These are phyloP conservation scores for Sebastes itinus DNA, from an alignment of 2,797 vertebrate genomes.

Conservation along the genomic window DNA sequence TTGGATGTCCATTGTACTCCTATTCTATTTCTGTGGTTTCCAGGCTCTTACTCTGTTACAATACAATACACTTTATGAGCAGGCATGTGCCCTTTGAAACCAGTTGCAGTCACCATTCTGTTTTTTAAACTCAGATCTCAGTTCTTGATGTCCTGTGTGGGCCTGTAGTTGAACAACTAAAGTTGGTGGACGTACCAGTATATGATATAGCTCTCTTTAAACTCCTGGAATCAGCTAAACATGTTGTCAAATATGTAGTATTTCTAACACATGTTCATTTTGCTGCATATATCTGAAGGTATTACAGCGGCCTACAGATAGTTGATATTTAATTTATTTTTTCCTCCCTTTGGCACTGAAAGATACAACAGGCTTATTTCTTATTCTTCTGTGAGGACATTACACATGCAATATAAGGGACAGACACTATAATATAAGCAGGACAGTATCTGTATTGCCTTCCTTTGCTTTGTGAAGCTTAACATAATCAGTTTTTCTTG, in stretches of 20 bases:
- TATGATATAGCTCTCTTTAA: not conserved
- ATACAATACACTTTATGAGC: not conserved
- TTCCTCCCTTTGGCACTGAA: not conserved
- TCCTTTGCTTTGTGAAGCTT: not conserved
- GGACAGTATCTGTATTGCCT: not conserved
- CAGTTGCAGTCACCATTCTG: not conserved
- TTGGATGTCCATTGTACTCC: too few species aligned
- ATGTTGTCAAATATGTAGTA: not conserved
- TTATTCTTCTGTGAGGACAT: not conserved
- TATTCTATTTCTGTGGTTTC: too few species aligned
- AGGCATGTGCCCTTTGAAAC: not conserved
- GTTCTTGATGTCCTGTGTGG: not conserved
- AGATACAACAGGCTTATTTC: not conserved
- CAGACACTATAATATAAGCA: not conserved
- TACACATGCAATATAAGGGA: not conserved
- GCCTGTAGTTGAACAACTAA: not conserved
- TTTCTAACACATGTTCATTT: not conserved
- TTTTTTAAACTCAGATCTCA: not conserved
- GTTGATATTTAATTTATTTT: not conserved
- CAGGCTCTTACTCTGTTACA: not conserved
- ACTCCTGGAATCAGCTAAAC: not conserved
- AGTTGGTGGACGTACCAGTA: fast-evolving
- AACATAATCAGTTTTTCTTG: not conserved
- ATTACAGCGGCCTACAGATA: not conserved
- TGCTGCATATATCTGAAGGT: not conserved